phyloP scores from a whole-genome alignment of 30 jellyfish, hydroid and myxozoan species.

The Haliclystus octoradiatus region DNA sequence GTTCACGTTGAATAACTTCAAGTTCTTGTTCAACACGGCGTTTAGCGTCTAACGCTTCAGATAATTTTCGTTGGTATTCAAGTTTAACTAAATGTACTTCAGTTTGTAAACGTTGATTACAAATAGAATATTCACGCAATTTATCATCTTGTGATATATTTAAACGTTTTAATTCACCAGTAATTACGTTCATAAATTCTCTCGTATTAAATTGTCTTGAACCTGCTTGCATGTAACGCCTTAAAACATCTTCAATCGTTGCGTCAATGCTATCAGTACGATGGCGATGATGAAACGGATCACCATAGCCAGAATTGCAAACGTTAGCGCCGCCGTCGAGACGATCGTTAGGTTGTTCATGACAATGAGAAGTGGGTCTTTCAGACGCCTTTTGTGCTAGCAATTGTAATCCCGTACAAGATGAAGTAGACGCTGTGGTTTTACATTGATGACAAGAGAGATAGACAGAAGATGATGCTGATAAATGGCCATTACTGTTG shows the following conservation, averaged over 20 bases:
- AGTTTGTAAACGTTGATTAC: slow-evolving; percentile 77
- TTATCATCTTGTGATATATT: slow-evolving; percentile 73
- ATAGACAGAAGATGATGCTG: slow-evolving; percentile 71
- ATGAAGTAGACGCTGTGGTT: slow-evolving; percentile 71
- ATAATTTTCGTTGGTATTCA: slow-evolving; percentile 68
- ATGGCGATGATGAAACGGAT: slow-evolving; percentile 22
- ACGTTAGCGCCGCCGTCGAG: slow-evolving; percentile 17
- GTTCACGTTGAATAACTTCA: slow-evolving; percentile 92
- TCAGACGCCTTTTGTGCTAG: slow-evolving; percentile 85
- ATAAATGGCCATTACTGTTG: slow-evolving; percentile 71
- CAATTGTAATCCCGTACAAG: slow-evolving; percentile 65
- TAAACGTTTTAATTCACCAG: slow-evolving; percentile 69
- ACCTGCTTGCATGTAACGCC: slow-evolving; percentile 69
- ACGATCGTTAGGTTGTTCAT: slow-evolving; percentile 29
- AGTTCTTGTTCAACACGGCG: slow-evolving; percentile 91
- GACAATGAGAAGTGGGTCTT: slow-evolving; percentile 29
- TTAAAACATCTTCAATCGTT: slow-evolving; percentile 52
- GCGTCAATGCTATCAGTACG: no score
- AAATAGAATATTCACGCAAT: slow-evolving; percentile 58
- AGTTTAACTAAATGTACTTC: slow-evolving; percentile 78
- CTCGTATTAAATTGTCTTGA: slow-evolving; percentile 61
- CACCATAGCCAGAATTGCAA: slow-evolving; percentile 41
- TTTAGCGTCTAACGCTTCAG: slow-evolving; percentile 76
- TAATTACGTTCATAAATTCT: slow-evolving; percentile 60
- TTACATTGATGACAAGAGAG: slow-evolving; percentile 86